Percentiles rank a stretch among this genome's conserved stretches.
These are phyloP conservation scores for Rhagoletis zephyria DNA, from an alignment of 1,140 invertebrate species.

Conservation along the genomic window DNA sequence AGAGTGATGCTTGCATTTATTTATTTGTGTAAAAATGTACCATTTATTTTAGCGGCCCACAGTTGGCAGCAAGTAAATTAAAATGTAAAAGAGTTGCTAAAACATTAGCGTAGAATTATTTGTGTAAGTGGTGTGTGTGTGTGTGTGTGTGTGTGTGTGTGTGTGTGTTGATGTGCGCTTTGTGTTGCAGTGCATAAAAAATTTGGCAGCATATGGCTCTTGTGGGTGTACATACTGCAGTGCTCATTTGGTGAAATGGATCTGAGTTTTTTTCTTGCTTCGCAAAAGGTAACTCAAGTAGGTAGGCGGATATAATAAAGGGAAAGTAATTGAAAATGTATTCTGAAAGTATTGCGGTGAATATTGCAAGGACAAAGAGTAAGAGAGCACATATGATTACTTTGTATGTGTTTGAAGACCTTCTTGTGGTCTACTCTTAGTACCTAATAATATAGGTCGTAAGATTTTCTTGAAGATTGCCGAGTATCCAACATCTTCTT, in stretches of 20 bases:
- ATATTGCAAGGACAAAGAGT: too few species aligned
- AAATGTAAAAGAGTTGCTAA: constrained; percentile 35
- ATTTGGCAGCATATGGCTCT: background rate
- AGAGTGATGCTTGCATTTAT: background rate
- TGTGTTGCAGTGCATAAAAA: background rate
- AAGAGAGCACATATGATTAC: too few species aligned
- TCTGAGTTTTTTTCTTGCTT: background rate
- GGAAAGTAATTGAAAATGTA: background rate
- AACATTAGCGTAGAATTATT: constrained; percentile 24
- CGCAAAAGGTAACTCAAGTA: background rate
- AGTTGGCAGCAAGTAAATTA: constrained; percentile 15
- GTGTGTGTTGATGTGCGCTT: background rate
- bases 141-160: background rate
- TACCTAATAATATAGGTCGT: too few species aligned
- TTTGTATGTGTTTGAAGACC: too few species aligned
- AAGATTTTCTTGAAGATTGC: too few species aligned
- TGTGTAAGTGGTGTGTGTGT: background rate
- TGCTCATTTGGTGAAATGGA: background rate
- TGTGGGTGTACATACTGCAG: constrained; percentile 16
- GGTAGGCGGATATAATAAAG: background rate
- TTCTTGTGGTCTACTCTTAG: too few species aligned
- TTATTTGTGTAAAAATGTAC: background rate
- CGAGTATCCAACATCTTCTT: too few species aligned
- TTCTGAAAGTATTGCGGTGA: background rate
- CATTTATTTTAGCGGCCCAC: constrained; percentile 34